These are phyloP conservation scores for Aleiodes testaceus DNA, from an alignment of 2,888 invertebrate species.

Conservation along the genomic window DNA sequence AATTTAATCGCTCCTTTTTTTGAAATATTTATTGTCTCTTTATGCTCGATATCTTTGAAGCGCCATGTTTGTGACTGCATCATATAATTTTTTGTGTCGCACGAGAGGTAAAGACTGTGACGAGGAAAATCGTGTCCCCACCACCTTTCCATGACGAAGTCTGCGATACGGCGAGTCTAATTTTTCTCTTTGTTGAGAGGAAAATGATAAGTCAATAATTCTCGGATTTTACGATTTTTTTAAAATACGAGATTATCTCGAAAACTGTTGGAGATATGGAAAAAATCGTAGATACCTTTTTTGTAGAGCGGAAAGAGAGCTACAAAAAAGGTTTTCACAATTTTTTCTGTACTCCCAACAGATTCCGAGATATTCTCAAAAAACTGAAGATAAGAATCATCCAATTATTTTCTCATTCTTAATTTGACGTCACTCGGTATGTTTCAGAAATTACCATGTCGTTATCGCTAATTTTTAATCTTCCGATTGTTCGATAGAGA, in stretches of 20 bases:
- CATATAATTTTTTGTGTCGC: constrained; percentile 21
- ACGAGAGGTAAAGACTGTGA: constrained; percentile 26
- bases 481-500: neutral
- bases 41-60: constrained; percentile 4
- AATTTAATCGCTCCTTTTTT: neutral
- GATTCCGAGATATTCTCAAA: too few species aligned
- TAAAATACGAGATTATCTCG: too few species aligned
- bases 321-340: too few species aligned
- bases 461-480: constrained; percentile 6
- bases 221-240: too few species aligned
- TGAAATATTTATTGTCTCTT: neutral
- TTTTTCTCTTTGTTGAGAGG: too few species aligned
- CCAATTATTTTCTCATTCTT: neutral
- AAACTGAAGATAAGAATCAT: neutral
- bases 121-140: constrained; percentile 19
- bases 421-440: neutral
- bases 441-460: constrained; percentile 1
- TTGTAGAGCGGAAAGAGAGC: too few species aligned
- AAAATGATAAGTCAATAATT: too few species aligned
- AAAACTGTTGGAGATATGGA: too few species aligned
- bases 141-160: neutral
- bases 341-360: too few species aligned
- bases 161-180: neutral
- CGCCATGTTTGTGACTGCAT: neutral
- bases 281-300: too few species aligned